These are phyloP conservation scores for Polydesmus complanatus DNA, from an alignment of 2,888 invertebrate species.

Conservation along the genomic window DNA sequence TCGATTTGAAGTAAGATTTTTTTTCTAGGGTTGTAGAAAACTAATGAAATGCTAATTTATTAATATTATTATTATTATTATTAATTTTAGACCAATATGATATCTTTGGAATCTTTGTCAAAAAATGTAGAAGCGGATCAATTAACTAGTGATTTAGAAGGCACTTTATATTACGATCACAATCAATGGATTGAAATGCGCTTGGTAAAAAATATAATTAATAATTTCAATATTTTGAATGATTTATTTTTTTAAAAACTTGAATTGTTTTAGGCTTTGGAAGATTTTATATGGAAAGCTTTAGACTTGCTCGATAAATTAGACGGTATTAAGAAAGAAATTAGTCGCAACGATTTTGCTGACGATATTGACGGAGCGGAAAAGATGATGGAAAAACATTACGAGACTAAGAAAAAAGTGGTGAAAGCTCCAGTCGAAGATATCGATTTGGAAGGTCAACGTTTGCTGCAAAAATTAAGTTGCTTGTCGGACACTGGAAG, in stretches of 20 bases:
- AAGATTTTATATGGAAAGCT: constrained; percentile 92
- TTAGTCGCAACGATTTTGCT: constrained; percentile 83
- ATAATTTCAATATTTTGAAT: constrained; percentile 21
- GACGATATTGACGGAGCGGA: constrained; percentile 87
- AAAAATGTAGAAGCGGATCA: constrained; percentile 88
- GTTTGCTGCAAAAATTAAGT: constrained; percentile 40
- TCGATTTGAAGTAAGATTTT: constrained; percentile 75
- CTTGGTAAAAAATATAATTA: too few relatives aligned
- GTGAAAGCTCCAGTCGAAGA: constrained; percentile 87
- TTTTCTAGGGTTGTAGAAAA: constrained; percentile 17
- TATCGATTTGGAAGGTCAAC: constrained; percentile 72
- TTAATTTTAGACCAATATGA: constrained; percentile 81
- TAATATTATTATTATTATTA: background rate
- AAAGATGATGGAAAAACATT: constrained; percentile 81
- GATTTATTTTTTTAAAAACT: too few relatives aligned
- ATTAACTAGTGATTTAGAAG: constrained; percentile 85
- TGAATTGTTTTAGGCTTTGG: constrained; percentile 49
- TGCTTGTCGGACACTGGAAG: constrained; percentile 39
- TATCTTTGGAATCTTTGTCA: constrained; percentile 83
- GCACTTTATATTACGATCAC: constrained; percentile 86
- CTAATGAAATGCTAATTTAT: too few relatives aligned
- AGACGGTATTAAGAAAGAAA: constrained; percentile 83
- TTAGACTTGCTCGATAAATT: constrained; percentile 81
- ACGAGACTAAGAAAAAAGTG: constrained; percentile 84
- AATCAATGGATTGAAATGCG: constrained; percentile 93